Conservation (phyloP, 2,888 invertebrate species). For the Leptinotarsa peninsularis region DNA sequence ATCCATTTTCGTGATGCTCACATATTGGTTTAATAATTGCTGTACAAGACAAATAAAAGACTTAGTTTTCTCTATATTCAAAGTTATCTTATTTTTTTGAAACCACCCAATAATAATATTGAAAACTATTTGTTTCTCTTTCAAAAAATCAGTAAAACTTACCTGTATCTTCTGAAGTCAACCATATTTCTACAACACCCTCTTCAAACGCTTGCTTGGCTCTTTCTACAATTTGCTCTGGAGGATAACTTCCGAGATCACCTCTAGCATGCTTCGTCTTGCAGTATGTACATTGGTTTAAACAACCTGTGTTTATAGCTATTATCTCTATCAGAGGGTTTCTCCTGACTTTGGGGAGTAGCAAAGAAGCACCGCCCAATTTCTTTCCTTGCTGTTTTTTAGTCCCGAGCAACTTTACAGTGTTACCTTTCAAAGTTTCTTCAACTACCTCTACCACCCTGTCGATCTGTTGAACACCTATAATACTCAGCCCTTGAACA, state of each 20-base stretch:
- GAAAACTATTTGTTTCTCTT: too few relatives aligned
- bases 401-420: constrained; percentile 68
- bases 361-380: constrained; percentile 83
- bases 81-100: too few relatives aligned
- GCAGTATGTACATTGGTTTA: constrained; percentile 99
- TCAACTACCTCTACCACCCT: constrained; percentile 97
- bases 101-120: too few relatives aligned
- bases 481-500: constrained; percentile 85
- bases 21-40: too few relatives aligned
- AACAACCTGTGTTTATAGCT: constrained; percentile 94
- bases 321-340: constrained; percentile 98
- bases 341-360: constrained; percentile 92
- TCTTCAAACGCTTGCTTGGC: constrained; percentile 89
- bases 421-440: constrained; percentile 91
- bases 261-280: constrained; percentile 98
- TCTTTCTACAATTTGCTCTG: constrained; percentile 88
- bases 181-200: constrained; percentile 96
- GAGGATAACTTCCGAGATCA: constrained; percentile 93
- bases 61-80: too few relatives aligned
- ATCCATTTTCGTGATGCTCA: too few relatives aligned
- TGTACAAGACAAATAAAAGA: too few relatives aligned
- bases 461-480: constrained; percentile 99
- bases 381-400: constrained; percentile 82
- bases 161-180: constrained; percentile 98
- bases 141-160: neutral